These are phyloP conservation scores for Larimichthys polyactis DNA, from an alignment of 2,113 vertebrate genomes.

Conservation along the genomic window DNA sequence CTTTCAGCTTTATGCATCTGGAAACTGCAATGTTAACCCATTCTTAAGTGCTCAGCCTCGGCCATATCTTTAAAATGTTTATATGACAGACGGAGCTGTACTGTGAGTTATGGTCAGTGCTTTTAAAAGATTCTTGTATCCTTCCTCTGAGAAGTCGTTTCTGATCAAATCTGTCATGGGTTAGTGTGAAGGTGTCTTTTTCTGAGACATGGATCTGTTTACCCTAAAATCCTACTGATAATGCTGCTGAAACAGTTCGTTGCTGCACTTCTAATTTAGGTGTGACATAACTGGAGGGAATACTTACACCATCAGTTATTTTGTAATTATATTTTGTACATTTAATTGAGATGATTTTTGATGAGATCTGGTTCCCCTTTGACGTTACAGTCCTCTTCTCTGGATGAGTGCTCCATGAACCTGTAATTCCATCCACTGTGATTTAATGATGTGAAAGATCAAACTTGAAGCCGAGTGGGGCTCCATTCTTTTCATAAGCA, in stretches of 20 bases:
- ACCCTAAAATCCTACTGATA: not conserved
- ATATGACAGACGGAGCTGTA: too few relatives aligned
- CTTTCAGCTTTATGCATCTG: not conserved
- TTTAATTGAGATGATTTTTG: not conserved
- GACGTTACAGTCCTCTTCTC: not conserved
- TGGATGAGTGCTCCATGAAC: not conserved
- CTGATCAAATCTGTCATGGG: too few relatives aligned
- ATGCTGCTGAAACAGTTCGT: not conserved
- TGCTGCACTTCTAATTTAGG: too few relatives aligned
- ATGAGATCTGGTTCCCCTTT: not conserved
- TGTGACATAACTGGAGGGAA: not conserved
- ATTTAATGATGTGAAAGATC: conserved; percentile 24
- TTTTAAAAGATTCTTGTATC: too few relatives aligned
- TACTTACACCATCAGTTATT: not conserved
- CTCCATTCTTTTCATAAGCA: not conserved
- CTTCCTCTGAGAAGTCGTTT: too few relatives aligned
- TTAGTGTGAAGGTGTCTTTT: not conserved
- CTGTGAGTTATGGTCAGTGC: too few relatives aligned
- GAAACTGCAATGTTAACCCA: not conserved
- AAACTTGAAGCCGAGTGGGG: not conserved
- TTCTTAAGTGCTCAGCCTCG: not conserved
- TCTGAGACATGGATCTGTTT: not conserved
- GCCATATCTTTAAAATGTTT: too few relatives aligned
- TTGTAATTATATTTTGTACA: not conserved
- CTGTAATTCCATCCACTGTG: conserved; percentile 15